Evolutionary conservation across 2,113 vertebrate genomes (phyloP), one percentile per base, ranked within the genome.

Genomic region (Cisticola juncidis): DNA sequence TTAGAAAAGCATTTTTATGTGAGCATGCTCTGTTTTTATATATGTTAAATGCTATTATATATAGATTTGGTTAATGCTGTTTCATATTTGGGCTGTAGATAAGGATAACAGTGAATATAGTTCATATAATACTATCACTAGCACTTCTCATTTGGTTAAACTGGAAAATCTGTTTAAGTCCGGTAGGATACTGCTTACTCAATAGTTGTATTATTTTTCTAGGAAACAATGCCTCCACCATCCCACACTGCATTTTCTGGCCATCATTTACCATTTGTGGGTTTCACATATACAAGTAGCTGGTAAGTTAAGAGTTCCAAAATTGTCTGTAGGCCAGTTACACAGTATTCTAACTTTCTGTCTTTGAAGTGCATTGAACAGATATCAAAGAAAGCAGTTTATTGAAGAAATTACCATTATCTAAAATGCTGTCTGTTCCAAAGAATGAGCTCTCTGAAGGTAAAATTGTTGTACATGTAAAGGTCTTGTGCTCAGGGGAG

Each of bases 191-290:
- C 81, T 91, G 62, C 54, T 92, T 90, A 88, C 14, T 83, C 58
- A 73, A 60, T 33, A 95, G 9, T 95, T 58, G 54, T 87, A 11
- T 95, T 88, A 38, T 96, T 50, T 91, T 74, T 89, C 65, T 91
- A 99, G 99, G 99, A 99, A 97, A 99, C 99, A 9, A 99, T 99
- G 99, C 99, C 99, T 40, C 99, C 99, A 81, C 99, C 99, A 64
- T 99, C 99, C 79, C 99, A 99, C 92, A 99, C 99, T 64, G 98
- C 99, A 62, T 99, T 99, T 98, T 99, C 99, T 94, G 99, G 99
- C 70, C 99, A 99, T 97, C 99, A 99, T 95, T 98, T 99, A 71
- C 99, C 99, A 28, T 99, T 99, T 95, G 98, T 99, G 81, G 99
- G 99, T 87, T 99, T 99, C 97, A 99, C 99, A 38, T 99, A 99